phyloP scores from a whole-genome alignment of 1,140 invertebrate species.

The Drosophila pachea region DNA sequence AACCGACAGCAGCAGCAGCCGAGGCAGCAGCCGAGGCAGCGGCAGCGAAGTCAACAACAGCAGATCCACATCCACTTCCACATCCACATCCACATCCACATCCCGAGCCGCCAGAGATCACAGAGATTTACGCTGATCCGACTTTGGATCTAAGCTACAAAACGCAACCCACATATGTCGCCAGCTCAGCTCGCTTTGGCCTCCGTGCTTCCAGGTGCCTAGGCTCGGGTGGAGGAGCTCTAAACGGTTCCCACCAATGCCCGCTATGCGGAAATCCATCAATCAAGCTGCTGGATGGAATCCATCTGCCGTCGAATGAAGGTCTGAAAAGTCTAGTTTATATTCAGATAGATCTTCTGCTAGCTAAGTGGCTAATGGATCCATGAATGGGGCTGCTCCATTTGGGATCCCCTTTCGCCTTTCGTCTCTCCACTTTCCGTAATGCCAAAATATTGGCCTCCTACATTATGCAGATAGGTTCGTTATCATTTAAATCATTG shows the following conservation, averaged over 20 bases:
- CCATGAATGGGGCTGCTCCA: conserved; percentile 11
- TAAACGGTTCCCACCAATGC: conserved; percentile 10
- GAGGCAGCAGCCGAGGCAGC: conserved; percentile 17
- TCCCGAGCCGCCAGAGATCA: conserved; percentile 55
- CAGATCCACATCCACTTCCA: conserved; percentile 6
- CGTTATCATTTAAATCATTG: conserved; percentile 73
- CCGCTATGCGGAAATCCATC: conserved; percentile 20
- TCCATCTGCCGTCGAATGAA: no score
- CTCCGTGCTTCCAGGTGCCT: neutral
- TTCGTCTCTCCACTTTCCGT: conserved; percentile 6
- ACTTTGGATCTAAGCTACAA: conserved; percentile 70
- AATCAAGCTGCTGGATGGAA: no score
- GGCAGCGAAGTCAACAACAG: conserved; percentile 9
- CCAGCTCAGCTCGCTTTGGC: conserved; percentile 28
- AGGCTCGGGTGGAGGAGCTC: conserved; percentile 5
- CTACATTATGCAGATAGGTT: conserved; percentile 63
- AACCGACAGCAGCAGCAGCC: conserved; percentile 67
- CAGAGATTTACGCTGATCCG: conserved; percentile 74
- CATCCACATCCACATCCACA: neutral
- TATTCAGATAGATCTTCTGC: neutral
- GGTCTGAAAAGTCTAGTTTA: no score
- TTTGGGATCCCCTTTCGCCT: conserved; percentile 6
- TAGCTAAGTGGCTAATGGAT: conserved; percentile 1
- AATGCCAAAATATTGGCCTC: conserved; percentile 26
- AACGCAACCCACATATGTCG: conserved; percentile 74